phyloP scores from a whole-genome alignment of 2,888 invertebrate genomes.

The Pemphredon lugubris region DNA sequence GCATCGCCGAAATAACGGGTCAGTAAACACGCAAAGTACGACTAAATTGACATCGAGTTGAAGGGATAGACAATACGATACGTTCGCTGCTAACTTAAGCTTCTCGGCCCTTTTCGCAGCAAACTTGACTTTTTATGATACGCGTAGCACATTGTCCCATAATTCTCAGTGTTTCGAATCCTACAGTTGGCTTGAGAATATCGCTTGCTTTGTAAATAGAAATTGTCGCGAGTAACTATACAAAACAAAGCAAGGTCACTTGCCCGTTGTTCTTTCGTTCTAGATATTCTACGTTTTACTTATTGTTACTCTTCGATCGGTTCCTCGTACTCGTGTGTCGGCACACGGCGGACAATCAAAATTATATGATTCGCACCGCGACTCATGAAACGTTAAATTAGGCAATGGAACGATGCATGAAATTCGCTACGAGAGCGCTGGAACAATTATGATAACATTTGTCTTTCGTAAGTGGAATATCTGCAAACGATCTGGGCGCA shows the following conservation, averaged over 20 bases:
- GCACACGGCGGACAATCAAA: too few species aligned
- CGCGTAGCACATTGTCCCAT: not conserved
- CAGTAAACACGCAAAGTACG: conserved; percentile 25
- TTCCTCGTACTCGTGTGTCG: too few species aligned
- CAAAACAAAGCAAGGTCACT: not conserved
- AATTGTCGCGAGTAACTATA: conserved; percentile 7
- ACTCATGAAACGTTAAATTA: too few species aligned
- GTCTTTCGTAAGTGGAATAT: too few species aligned
- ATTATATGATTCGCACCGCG: too few species aligned
- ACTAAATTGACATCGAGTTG: conserved; percentile 18
- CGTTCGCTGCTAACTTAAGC: not conserved
- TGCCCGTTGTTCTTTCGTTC: not conserved
- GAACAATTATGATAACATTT: too few species aligned
- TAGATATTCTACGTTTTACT: conserved; percentile 1
- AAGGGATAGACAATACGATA: conserved; percentile 31
- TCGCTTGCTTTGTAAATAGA: not conserved
- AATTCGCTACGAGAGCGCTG: too few species aligned
- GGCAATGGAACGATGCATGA: too few species aligned
- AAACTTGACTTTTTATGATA: conserved; percentile 18
- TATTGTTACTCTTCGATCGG: too few species aligned
- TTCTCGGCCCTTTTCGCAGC: not conserved
- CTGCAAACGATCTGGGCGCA: too few species aligned
- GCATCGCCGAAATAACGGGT: conserved; percentile 32
- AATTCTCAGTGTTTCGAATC: conserved; percentile 25
- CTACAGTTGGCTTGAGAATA: conserved; percentile 17